Evolutionary conservation across 1,140 invertebrate genomes (phyloP), one percentile per base, ranked within the genome.

Genomic region (Calliopsis andreniformis): DNA sequence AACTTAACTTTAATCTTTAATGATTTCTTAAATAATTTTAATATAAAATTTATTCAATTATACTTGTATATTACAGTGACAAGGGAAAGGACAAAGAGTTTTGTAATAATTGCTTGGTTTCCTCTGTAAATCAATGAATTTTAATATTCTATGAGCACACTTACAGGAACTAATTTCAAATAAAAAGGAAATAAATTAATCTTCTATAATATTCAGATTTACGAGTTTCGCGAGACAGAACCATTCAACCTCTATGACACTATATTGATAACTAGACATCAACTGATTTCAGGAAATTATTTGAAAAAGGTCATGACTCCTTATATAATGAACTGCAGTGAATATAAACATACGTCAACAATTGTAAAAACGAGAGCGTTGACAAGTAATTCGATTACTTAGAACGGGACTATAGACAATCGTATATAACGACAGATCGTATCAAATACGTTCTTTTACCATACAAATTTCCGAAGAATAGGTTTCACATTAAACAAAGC

Each of bases 261-360:
- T 4, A 8, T 7, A 76, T 20, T 3, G 25, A 16, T 23, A 51
- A 69, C 8, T 53, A 28, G n/a, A 14, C 43, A 16, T 10, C 6
- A 12, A 18, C 23, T 16, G 3, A 42, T 20, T 51, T 49, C 5
- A n/a, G 20, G 20, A 23, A 39, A 43, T 0, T 47, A 20, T 23
- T 30, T 39, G n/a, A 23, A 25, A 45, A 63, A 68, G 32, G 64
- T 59, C 45, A n/a, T 35, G 56, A 47, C 45, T 51, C 39, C 47
- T 82, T 82, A 72, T 68, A 28, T 64, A 82, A 68, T 39, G 14
- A 25, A 59, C 49, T 42, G 16, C 18, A 56, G 59, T 73, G 59
- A 64, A 68, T 47, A 14, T 45, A 43, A 0, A 25, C 30, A n/a
- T 47, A 67, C 30, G 8, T 25, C 20, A 16, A 73, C 20, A 66